phyloP scores from a whole-genome alignment of 2,113 vertebrate genomes.

The Prunella himalayana region DNA sequence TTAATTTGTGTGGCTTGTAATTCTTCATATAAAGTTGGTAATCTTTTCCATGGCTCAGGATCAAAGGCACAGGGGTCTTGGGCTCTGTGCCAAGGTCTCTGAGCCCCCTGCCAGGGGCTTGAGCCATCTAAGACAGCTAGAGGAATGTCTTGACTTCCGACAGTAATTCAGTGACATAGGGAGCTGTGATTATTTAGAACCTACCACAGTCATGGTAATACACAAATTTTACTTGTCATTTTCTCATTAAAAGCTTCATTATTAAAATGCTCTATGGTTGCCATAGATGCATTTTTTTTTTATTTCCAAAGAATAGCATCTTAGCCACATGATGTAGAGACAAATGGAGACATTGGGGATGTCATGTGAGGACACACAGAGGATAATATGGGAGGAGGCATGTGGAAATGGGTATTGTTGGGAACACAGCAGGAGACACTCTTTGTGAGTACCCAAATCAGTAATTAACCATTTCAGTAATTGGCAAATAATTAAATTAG shows the following conservation, averaged over 20 bases:
- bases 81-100: too few species aligned
- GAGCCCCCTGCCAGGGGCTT: too few species aligned
- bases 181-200: neutral
- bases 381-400: neutral
- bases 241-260: neutral
- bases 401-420: neutral
- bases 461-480: neutral
- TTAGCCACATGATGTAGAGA: neutral
- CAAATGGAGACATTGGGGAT: neutral
- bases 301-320: neutral
- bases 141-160: too few species aligned
- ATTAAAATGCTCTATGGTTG: neutral
- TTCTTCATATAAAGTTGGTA: too few species aligned
- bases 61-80: too few species aligned
- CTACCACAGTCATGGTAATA: accelerated
- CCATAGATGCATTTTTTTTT: neutral
- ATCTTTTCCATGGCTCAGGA: too few species aligned
- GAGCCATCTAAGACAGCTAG: too few species aligned
- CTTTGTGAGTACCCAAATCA: neutral
- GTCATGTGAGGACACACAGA: neutral
- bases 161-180: neutral
- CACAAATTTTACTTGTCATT: neutral
- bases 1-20: too few species aligned
- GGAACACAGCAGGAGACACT: neutral
- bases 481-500: neutral